Evolutionary conservation across 2,797 vertebrate genomes (phyloP).

Genomic region (Dermochelys coriacea): DNA sequence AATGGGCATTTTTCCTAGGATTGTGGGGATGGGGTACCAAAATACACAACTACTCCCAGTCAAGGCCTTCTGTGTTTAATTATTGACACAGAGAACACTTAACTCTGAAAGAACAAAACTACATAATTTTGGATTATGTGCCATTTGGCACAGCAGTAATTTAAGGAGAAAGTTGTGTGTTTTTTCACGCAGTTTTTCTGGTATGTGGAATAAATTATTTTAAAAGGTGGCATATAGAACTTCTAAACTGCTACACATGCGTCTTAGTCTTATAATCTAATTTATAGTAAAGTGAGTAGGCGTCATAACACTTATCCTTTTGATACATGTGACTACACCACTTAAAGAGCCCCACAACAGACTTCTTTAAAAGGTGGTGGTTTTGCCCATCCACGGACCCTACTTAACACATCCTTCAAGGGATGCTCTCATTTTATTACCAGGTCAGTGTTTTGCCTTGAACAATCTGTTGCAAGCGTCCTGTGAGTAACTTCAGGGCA

Average conservation of each 20-base stretch:
- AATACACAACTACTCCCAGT: background rate
- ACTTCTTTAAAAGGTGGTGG: background rate
- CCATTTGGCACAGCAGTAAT: background rate
- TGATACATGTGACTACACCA: background rate
- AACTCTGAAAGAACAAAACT: background rate
- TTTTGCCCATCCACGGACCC: background rate
- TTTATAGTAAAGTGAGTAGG: background rate
- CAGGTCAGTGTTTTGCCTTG: too few relatives aligned
- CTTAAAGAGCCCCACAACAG: background rate
- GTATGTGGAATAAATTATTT: rapidly evolving
- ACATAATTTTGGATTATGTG: background rate
- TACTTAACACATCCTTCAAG: background rate
- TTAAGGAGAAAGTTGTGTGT: background rate
- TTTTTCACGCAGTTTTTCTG: background rate
- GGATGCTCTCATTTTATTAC: too few relatives aligned
- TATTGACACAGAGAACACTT: background rate
- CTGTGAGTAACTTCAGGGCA: background rate
- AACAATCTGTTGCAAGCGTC: background rate
- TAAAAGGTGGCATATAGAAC: rapidly evolving
- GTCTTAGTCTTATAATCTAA: background rate
- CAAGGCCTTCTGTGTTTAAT: background rate
- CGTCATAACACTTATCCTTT: background rate
- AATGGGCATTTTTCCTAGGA: background rate
- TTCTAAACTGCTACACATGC: background rate
- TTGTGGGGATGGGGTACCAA: background rate